Evolutionary conservation across 53 echinoderm and acorn worm genomes (phyloP), one percentile per base, ranked within the genome.

Genomic region (Arbacia lixula): DNA sequence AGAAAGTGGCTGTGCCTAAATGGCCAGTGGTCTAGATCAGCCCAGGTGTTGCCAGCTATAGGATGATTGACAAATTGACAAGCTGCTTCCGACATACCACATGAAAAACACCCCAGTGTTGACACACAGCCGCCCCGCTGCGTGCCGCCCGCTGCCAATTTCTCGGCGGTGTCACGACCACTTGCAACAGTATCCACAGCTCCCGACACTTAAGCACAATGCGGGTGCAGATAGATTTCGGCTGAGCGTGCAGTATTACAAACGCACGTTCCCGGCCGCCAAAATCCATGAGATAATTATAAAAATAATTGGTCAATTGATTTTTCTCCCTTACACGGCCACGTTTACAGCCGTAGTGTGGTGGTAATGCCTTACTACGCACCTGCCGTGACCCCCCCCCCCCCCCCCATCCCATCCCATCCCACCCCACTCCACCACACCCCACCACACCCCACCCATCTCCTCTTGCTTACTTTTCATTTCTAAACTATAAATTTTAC

Each of bases 41-140:
- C 82, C 82, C 82, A 81, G 82, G 82, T 81, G 82, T 81, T 81
- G 64, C 64, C 82, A 30, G 31, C 19, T 63, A 33, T 22, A 10
- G 34, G 22, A 63, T 81, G 82, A 81, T 81, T 81, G 82, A 81
- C 82, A 81, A 81, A 81, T 64, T 81, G 82, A 81, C 82, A 81
- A 81, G 82, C 82, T 46, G 82, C 64, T 81, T 81, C 82, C 82
- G 82, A 81, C 35, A 64, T 81, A 46, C 62, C 62, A 32, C 82
- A 63, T 46, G 64, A 63, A 63, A 63, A 63, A 5, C 29, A 81
- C 62, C 50, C 30, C 64, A 9, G 17, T 81, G 64, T 81, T 81
- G 62, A 81, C 82, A 81, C 64, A 81, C 46, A 41, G 27, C 46
- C 22, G 8, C 42, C 32, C 22, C 60, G 14, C 22, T 39, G 78